Base-by-base conservation (phyloP, 2,888 invertebrate genomes). In the Hololepta plana region DNA sequence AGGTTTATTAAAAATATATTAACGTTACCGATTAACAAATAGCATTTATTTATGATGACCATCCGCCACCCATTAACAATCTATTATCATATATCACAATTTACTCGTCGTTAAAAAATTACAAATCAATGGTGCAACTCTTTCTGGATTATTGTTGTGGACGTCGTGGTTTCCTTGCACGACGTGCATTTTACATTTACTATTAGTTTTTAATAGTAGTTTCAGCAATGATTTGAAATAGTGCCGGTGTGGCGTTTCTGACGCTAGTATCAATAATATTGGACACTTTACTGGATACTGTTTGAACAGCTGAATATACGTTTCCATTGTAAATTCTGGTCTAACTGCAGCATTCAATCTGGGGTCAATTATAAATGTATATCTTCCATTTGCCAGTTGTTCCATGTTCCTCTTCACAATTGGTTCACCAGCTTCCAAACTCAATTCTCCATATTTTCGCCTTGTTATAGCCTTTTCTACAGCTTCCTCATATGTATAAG, bases 91-190 rank as follows among this genome's bases (percentile, higher is more conserved):
- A 14, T 23, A 4, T 38, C 33, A 48, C 12, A 47, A 35, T 33
- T 47, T 46, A 14, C 36, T 39, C 26, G 23, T 28, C 14, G 34
- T 29, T 26, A 50, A 41, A 43, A 50, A 50, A 24, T 41, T 37
- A 14, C 22, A 35, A 19, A 50, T 35, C 21, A 40, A 23, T 2
- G 45, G 43, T 2, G 56, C 55, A 3, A 72, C 49, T 5, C 45
- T 41, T 32, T 66, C 62, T 0, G 72, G 70, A 35, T 59, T 41
- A 4, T 60, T 63, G 20, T 63, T 59, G 42, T 73, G 72, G 0
- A 70, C 61, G 37, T 73, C 69, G 34, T 73, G 73, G 19, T 55
- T 52, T 0, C 72, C 72, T 0, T 56, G 46, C 0, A 70, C 59
- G 2, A 51, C 2, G 37, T 43, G 28, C 33, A 49, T 29, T 3